Conservation (phyloP, 2,888 invertebrate genomes). For the Lepidocyrtoides sp. region DNA sequence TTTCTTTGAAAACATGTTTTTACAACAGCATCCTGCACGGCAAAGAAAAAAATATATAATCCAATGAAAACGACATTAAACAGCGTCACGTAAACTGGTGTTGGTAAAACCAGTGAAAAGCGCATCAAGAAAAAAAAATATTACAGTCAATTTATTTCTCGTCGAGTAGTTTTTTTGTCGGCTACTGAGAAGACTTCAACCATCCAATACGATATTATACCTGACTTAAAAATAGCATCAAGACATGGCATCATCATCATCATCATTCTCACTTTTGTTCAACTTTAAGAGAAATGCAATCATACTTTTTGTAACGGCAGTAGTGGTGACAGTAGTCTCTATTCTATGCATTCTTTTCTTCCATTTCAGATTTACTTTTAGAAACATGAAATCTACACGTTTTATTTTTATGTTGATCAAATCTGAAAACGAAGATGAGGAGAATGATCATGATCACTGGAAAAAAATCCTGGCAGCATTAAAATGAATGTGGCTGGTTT, state of each 20-base stretch:
- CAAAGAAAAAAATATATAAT: not conserved
- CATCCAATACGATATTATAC: too few relatives aligned
- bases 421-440: not conserved
- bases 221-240: not conserved
- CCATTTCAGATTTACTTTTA: not conserved
- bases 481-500: not conserved
- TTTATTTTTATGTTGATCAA: slow-evolving; percentile 43
- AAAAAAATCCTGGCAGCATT: slow-evolving; percentile 3
- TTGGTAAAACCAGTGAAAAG: not conserved
- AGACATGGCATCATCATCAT: not conserved
- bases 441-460: not conserved
- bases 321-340: too few relatives aligned
- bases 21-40: not conserved
- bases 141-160: slow-evolving; percentile 47
- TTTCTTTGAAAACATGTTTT: not conserved
- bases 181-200: not conserved
- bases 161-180: too few relatives aligned
- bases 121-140: not conserved
- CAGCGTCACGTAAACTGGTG: not conserved
- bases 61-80: slow-evolving; percentile 31
- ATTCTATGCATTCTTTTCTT: not conserved
- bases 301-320: not conserved
- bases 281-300: slow-evolving; percentile 5
- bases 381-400: slow-evolving; percentile 6
- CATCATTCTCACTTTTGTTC: slow-evolving; percentile 7